Conservation (phyloP, 1,140 invertebrate genomes). For the Kradibia gibbosae region DNA sequence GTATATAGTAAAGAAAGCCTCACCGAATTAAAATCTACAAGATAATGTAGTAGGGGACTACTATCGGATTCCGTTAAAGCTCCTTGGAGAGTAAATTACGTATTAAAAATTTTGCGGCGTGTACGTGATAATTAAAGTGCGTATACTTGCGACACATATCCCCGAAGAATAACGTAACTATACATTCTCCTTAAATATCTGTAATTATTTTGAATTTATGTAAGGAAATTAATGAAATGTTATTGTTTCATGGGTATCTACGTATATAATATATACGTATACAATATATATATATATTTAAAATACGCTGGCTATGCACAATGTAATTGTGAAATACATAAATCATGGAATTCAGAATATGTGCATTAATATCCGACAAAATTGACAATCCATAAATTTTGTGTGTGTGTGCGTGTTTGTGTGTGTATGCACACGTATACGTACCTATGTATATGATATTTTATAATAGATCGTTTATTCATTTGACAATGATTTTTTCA, state of each 20-base stretch:
- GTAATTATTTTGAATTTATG: conserved; percentile 28
- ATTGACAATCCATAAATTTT: background rate
- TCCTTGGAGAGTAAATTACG: conserved; percentile 17
- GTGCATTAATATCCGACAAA: background rate
- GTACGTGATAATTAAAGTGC: background rate
- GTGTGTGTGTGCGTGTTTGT: background rate
- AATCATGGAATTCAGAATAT: conserved; percentile 30
- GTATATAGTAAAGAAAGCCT: background rate
- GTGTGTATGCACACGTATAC: too few relatives aligned
- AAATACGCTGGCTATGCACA: background rate
- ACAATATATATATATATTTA: background rate
- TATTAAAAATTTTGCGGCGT: conserved; percentile 29
- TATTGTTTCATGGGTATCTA: background rate
- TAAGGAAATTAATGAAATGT: conserved; percentile 32
- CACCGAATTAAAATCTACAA: background rate
- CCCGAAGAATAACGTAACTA: background rate
- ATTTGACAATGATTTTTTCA: conserved; percentile 35
- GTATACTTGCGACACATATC: background rate
- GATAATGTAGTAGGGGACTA: background rate
- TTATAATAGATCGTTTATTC: conserved; percentile 16
- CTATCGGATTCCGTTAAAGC: background rate
- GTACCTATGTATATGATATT: background rate
- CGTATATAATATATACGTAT: background rate
- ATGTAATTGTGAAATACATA: background rate
- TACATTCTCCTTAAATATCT: background rate